phyloP scores from a whole-genome alignment of 2,888 invertebrate species.

The Cinara cedri region DNA sequence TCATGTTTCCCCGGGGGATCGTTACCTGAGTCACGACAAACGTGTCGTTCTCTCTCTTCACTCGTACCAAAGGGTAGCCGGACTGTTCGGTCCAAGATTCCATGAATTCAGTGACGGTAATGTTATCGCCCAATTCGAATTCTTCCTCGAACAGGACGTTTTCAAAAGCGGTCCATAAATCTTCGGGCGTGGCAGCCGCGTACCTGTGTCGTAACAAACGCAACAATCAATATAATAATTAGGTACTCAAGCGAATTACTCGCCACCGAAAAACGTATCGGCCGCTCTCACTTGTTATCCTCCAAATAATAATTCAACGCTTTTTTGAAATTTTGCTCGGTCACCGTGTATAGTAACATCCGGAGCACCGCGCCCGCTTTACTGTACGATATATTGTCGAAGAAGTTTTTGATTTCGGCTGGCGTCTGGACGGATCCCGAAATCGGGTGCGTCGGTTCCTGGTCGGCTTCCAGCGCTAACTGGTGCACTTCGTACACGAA shows the following conservation, averaged over 20 bases:
- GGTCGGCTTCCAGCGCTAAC: conserved; percentile 67
- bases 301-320: conserved; percentile 67
- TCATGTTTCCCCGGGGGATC: accelerated
- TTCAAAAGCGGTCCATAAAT: conserved; percentile 55
- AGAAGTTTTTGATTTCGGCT: conserved; percentile 69
- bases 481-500: conserved; percentile 63
- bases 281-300: not conserved
- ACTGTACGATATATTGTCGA: conserved; percentile 72
- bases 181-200: conserved; percentile 56
- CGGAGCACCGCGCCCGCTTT: conserved; percentile 73
- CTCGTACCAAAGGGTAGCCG: conserved; percentile 72
- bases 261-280: not conserved
- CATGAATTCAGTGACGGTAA: conserved; percentile 69
- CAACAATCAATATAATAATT: no score
- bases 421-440: conserved; percentile 68
- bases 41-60: conserved; percentile 65
- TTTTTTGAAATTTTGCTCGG: conserved; percentile 65
- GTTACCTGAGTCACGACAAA: conserved; percentile 66
- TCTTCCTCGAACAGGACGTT: conserved; percentile 61
- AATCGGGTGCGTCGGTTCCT: conserved; percentile 70
- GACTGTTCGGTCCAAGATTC: conserved; percentile 76
- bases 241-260: no score
- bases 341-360: conserved; percentile 73
- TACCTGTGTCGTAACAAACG: not conserved
- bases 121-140: conserved; percentile 5